Base-by-base conservation (phyloP, 2,888 invertebrate genomes). In the Drosophila multiciliata region DNA sequence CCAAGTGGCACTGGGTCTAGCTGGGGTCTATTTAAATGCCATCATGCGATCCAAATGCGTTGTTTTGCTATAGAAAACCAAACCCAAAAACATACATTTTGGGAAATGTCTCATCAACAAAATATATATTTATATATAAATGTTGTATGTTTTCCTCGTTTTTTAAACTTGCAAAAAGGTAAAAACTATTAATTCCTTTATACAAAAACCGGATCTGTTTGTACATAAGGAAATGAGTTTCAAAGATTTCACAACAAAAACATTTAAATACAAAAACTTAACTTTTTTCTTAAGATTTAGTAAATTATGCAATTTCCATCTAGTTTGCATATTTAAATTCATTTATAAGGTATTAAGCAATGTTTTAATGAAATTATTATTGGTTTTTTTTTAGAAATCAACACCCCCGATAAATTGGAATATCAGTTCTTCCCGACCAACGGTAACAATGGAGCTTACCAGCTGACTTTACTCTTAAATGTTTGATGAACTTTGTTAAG, bases 391-490 rank as follows among this genome's bases (percentile, higher is more conserved):
- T 23, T 23, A 69, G 97, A 97, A 94, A 93, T 98, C 72, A 93
- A 95, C 89, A 96, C 96, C 75, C 95, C 96, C 89, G 97, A 97
- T 91, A 96, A 96, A 92, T 95, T 97, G 92, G 96, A 96, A 92
- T 98, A 98, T 94, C 94, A 95, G 77, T 98, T 97, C 94, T 95
- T 96, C 90, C 97, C 97, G 33, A 95, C 94, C 20, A 94, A 94
- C 75, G 96, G 96, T 4, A 95, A n/a, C n/a, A n/a, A n/a, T n/a
- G n/a, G n/a, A n/a, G n/a, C n/a, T n/a, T n/a, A 12, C 12, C 20
- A 12, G 20, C 7, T 12, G 42, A 7, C 20, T 6, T 3, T 3
- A 20, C 20, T 3, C 7, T 20, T 20, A 20, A 45, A 20, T 12
- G 12, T 20, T 7, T 12, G 12, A 12, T 20, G 7, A 12, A 20